Base-by-base conservation (phyloP, 2,113 vertebrate genomes). In the Delphinapterus leucas region DNA sequence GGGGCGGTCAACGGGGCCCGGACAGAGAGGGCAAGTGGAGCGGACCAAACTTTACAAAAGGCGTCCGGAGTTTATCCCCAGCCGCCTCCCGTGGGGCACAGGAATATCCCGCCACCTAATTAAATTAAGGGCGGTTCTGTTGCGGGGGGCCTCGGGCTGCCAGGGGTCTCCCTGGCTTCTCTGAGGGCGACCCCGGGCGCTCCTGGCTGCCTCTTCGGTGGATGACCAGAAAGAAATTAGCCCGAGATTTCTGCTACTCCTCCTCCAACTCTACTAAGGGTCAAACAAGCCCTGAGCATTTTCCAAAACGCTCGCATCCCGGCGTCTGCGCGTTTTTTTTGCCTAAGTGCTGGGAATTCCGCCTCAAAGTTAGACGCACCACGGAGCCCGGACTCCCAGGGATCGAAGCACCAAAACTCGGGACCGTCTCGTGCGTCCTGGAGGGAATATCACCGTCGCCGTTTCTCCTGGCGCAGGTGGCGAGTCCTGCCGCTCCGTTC, bases 1-100 rank as follows among this genome's bases (percentile, higher is more conserved):
- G 90, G 95, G 96, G 81, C 82, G 4, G 74, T 49, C n/a, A 0
- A 0, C 89, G 89, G 60, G 88, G 86, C 71, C 60, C 68, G 83
- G 70, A 25, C 53, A 1, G 8, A 26, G 90, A 47, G 31, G 77
- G 60, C 26, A 44, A n/a, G 11, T 55, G 20, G 7, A 44, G 63
- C 36, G 1, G 79, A 49, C 12, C 87, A 84, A 98, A 98, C 89
- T 98, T 98, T 98, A 7, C 10, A 26, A 41, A 55, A 33, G 61
- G 80, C 23, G 58, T 8, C 65, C 9, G 4, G 76, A 91, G n/a
- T 93, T 55, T 31, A 2, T n/a, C 5, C 2, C 84, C 47, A 61
- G n/a, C 79, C 21, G 77, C 77, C 79, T 23, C 31, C 70, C 3
- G 25, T 70, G n/a, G 58, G 11, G 93, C 44, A 38, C 93, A 53